Evolutionary conservation across 2,113 vertebrate genomes (phyloP).

Genomic region (Peromyscus polionotus): DNA sequence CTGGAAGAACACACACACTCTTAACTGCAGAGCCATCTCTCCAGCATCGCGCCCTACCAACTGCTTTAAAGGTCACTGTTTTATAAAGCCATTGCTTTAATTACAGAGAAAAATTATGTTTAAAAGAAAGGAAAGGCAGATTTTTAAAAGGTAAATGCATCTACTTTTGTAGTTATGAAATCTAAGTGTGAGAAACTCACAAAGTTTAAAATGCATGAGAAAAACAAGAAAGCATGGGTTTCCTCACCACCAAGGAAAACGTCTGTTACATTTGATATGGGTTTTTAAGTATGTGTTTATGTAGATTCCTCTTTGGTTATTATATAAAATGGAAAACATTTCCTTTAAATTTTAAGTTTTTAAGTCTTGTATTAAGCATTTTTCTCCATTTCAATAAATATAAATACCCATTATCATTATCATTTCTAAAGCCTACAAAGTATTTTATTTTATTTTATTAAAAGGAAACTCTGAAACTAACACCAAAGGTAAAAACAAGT

Average conservation of each 20-base stretch:
- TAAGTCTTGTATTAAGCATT: background rate
- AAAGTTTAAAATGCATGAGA: constrained; percentile 47
- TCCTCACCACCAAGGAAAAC: background rate
- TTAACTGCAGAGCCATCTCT: background rate
- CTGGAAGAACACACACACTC: background rate
- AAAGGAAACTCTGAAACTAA: constrained; percentile 25
- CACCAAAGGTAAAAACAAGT: constrained; percentile 2
- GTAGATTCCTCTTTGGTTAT: background rate
- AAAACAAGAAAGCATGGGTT: constrained; percentile 32
- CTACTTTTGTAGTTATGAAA: constrained; percentile 33
- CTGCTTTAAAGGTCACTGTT: background rate
- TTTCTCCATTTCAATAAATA: background rate
- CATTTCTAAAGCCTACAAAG: background rate
- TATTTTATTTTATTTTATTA: constrained; percentile 7
- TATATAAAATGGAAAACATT: background rate
- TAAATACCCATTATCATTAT: background rate
- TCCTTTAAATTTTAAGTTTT: constrained; percentile 37
- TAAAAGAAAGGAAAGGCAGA: background rate
- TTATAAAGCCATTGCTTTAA: background rate
- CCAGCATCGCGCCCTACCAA: background rate
- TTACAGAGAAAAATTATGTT: background rate
- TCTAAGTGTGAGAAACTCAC: background rate
- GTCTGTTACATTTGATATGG: background rate
- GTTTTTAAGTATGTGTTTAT: background rate
- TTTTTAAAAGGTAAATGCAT: constrained; percentile 13